phyloP scores from a whole-genome alignment of 2,888 invertebrate species.

The Pyrrhia umbra region DNA sequence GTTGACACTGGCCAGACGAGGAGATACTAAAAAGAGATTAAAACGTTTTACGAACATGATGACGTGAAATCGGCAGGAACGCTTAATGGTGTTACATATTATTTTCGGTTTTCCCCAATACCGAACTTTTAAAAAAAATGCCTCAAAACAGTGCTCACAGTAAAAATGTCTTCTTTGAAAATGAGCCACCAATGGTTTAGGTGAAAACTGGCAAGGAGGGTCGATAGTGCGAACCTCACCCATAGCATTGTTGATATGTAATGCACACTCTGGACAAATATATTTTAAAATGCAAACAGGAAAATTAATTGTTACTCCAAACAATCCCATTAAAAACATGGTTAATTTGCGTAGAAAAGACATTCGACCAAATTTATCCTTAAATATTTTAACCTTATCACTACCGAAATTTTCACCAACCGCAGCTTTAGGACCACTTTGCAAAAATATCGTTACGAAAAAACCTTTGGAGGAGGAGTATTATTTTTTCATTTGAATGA shows the following conservation, averaged over 20 bases:
- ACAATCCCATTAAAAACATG: no score
- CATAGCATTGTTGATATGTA: no score
- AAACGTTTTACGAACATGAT: constrained; percentile 36
- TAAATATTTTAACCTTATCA: no score
- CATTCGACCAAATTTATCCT: no score
- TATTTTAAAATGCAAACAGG: no score
- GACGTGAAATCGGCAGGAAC: constrained; percentile 36
- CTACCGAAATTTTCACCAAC: constrained; percentile 31
- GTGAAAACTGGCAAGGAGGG: no score
- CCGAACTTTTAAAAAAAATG: constrained; percentile 30
- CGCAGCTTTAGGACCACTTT: not conserved
- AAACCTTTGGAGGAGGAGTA: not conserved
- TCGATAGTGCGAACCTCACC: no score
- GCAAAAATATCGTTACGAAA: not conserved
- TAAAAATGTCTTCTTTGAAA: no score
- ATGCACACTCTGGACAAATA: no score
- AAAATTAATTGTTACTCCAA: not conserved
- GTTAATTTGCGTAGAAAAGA: no score
- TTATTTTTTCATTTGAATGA: constrained; percentile 28
- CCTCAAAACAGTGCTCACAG: no score
- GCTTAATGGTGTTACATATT: constrained; percentile 1
- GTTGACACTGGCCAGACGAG: constrained; percentile 34
- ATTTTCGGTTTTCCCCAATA: constrained; percentile 1
- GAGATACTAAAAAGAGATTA: constrained; percentile 51
- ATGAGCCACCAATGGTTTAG: no score